phyloP scores from a whole-genome alignment of 2,797 vertebrate species.

The Pantherophis vulpinus region DNA sequence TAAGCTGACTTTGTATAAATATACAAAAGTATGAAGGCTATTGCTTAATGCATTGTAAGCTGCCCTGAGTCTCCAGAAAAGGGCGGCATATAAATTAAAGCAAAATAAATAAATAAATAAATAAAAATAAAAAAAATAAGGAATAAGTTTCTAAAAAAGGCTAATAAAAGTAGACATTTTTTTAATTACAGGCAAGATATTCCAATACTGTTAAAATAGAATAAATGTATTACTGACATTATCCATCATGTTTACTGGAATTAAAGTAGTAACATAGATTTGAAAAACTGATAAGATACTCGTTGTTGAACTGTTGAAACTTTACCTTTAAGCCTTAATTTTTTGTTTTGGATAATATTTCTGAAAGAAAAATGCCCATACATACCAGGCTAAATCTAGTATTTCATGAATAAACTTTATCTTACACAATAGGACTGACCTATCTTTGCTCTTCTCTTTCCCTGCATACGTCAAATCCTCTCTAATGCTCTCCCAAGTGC shows the following conservation, averaged over 20 bases:
- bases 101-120: too few relatives aligned
- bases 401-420: not conserved
- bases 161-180: not conserved
- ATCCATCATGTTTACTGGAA: not conserved
- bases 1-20: too few relatives aligned
- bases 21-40: too few relatives aligned
- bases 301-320: not conserved
- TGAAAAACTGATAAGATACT: not conserved
- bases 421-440: not conserved
- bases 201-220: not conserved
- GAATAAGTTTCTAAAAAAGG: not conserved
- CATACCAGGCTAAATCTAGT: not conserved
- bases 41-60: too few relatives aligned
- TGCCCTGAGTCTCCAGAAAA: too few relatives aligned
- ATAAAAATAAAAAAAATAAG: not conserved
- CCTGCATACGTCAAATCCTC: not conserved
- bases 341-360: not conserved
- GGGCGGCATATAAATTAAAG: too few relatives aligned
- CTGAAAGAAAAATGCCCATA: not conserved
- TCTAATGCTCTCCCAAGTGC: not conserved
- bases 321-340: not conserved
- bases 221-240: not conserved
- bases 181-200: not conserved
- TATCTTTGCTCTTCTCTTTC: not conserved
- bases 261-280: not conserved